These are phyloP conservation scores for Bungarus multicinctus DNA, from an alignment of 2,113 vertebrate genomes.

Conservation along the genomic window DNA sequence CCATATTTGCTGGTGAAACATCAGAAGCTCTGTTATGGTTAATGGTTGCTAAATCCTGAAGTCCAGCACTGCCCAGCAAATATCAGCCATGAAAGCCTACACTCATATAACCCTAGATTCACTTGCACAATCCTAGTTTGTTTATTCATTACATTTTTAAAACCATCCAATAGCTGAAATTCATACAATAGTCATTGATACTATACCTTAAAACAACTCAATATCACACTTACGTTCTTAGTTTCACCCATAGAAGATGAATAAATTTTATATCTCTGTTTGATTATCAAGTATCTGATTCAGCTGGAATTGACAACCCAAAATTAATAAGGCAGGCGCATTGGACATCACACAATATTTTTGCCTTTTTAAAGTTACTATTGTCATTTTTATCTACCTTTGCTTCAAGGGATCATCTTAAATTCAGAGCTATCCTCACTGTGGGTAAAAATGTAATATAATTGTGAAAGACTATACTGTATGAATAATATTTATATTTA, in stretches of 20 bases:
- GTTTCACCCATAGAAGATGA: background rate
- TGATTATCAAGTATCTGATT: background rate
- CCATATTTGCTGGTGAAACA: background rate
- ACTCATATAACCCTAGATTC: background rate
- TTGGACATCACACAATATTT: background rate
- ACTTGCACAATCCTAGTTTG: background rate
- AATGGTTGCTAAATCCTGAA: background rate
- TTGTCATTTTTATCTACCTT: background rate
- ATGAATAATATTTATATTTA: background rate
- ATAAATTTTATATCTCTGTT: background rate
- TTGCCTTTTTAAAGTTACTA: background rate
- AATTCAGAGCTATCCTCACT: background rate
- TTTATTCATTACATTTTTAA: background rate
- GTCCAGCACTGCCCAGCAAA: background rate
- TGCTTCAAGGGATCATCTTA: background rate
- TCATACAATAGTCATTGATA: background rate
- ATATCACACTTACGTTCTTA: background rate
- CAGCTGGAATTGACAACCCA: background rate
- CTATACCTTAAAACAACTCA: background rate
- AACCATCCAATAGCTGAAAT: background rate
- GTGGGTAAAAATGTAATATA: background rate
- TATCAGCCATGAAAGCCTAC: background rate
- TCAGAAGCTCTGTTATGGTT: background rate
- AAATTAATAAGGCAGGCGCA: background rate
- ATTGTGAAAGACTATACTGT: background rate